phyloP scores from a whole-genome alignment of 1,140 invertebrate species.

The Drosophila eugracilis region DNA sequence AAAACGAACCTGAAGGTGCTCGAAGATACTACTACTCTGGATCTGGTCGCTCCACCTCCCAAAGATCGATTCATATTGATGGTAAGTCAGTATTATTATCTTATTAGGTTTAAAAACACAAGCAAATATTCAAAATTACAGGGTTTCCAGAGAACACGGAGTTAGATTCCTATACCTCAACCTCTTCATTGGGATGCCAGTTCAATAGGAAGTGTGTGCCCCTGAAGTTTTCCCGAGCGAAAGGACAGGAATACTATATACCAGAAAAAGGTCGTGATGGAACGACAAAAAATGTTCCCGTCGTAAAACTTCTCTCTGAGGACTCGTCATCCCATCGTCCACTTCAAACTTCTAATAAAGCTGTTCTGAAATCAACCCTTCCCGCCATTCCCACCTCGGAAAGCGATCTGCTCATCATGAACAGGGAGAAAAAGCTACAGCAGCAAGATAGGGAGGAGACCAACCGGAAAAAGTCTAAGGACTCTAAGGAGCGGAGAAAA shows the following conservation, averaged over 20 bases:
- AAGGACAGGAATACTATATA: conserved; percentile 1
- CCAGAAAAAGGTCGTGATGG: conserved; percentile 10
- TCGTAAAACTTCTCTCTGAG: background rate
- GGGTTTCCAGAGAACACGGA: background rate
- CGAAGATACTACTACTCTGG: conserved; percentile 1
- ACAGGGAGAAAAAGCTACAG: background rate
- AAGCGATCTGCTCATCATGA: background rate
- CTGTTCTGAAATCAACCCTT: background rate
- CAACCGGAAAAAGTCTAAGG: background rate
- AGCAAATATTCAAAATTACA: background rate
- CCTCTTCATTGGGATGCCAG: conserved; percentile 60
- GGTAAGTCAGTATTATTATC: conserved; percentile 7
- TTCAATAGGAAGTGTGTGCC: conserved; percentile 55
- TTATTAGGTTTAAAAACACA: no score
- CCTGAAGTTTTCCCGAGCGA: conserved; percentile 1
- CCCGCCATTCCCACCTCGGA: background rate
- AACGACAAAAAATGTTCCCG: background rate
- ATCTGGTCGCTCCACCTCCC: background rate
- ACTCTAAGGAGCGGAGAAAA: background rate
- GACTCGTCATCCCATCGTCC: background rate
- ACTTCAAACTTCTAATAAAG: background rate
- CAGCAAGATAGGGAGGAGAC: background rate
- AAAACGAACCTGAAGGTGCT: background rate
- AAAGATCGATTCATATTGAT: background rate
- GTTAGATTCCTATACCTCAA: conserved; percentile 31